A percentile compares a stretch with the other conserved stretches of the same genome.
Evolutionary conservation across 2,113 vertebrate genomes (phyloP).

Genomic region (Anguilla rostrata): DNA sequence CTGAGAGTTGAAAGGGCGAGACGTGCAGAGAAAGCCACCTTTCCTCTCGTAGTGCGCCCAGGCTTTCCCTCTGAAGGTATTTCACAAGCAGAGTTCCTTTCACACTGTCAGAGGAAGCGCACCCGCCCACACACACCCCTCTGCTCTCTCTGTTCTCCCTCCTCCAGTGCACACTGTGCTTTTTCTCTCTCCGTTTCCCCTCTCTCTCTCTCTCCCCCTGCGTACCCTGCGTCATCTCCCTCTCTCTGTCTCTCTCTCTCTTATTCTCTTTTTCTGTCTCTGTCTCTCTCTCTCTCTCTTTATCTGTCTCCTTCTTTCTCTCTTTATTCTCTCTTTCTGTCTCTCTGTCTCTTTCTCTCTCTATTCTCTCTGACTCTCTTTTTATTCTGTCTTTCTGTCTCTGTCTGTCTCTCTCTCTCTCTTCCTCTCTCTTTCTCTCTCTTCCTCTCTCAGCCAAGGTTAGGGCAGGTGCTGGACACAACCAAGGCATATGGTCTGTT

Average conservation of each 20-base stretch:
- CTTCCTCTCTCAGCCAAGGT: neutral
- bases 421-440: conserved; percentile 36
- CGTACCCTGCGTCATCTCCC: neutral
- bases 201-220: conserved; percentile 45
- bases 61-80: conserved; percentile 6
- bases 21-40: neutral
- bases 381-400: conserved; percentile 19
- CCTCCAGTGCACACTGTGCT: conserved; percentile 44
- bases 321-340: neutral
- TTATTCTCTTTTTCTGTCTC: conserved; percentile 11
- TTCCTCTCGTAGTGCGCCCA: neutral
- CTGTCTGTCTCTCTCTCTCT: conserved; percentile 37
- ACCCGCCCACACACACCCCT: neutral
- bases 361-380: conserved; percentile 46
- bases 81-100: conserved; percentile 13
- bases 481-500: neutral
- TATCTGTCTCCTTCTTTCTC: conserved; percentile 33
- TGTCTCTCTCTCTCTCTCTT: conserved; percentile 35
- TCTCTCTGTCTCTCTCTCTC: conserved; percentile 25
- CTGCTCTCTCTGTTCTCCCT: neutral
- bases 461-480: neutral
- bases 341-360: conserved; percentile 9
- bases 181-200: conserved; percentile 32
- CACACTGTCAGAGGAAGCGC: neutral
- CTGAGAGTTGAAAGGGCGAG: neutral